Conservation (phyloP, 2,113 vertebrate species). For the Triplophysa tibetana region DNA sequence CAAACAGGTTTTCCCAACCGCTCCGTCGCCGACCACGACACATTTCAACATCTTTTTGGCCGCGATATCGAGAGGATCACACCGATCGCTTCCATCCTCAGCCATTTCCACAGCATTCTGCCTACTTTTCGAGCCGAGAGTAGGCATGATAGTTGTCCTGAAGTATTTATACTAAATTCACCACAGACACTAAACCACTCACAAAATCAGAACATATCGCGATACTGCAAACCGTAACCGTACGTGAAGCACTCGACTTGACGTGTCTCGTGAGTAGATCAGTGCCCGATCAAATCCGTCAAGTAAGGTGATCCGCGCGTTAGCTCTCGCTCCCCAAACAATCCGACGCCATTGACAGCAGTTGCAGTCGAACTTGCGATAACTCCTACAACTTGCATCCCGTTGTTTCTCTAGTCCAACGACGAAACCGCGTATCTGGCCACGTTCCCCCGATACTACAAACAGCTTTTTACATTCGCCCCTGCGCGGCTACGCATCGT, state of each 20-base stretch:
- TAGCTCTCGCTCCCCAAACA: conserved; percentile 32
- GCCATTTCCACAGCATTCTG: conserved; percentile 31
- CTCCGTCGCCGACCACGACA: conserved; percentile 96
- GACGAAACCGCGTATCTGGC: background rate
- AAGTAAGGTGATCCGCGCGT: conserved; percentile 25
- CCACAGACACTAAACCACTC: background rate
- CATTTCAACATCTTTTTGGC: conserved; percentile 87
- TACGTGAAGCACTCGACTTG: conserved; percentile 1
- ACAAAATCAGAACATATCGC: background rate
- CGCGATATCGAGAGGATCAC: background rate
- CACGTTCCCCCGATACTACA: conserved; percentile 1
- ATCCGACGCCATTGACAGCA: conserved; percentile 12
- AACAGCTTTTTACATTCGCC: conserved; percentile 33
- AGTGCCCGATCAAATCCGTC: conserved; percentile 1
- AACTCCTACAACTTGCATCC: conserved; percentile 47
- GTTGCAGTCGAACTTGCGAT: conserved; percentile 24
- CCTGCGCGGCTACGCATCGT: conserved; percentile 36
- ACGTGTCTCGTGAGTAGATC: background rate
- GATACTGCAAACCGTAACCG: background rate
- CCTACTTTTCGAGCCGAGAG: conserved; percentile 37
- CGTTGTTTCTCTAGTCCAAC: conserved; percentile 14
- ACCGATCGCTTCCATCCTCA: conserved; percentile 33
- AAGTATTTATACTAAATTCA: conserved; percentile 15
- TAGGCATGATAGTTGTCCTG: conserved; percentile 45
- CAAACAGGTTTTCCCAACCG: conserved; percentile 96